Evolutionary conservation across 2,797 vertebrate genomes (phyloP), one percentile per base, ranked within the genome.

Genomic region (Macrochelys suwanniensis): DNA sequence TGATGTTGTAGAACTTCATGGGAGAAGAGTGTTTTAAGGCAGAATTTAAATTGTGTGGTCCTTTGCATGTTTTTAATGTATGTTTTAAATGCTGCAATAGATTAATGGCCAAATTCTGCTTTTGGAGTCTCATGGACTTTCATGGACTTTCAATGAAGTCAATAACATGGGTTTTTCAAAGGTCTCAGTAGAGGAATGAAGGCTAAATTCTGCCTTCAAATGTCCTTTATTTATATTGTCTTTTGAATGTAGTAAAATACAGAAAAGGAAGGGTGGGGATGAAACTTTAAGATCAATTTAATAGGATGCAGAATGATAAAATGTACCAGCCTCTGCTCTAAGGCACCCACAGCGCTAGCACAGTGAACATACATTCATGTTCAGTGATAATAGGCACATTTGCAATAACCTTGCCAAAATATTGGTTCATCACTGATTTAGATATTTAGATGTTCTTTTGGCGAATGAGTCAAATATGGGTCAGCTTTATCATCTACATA

Each of bases 361-460:
- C 45, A 93, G 56, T 37, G 53, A 95, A 81, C 94, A 92, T 93
- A 97, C 94, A 94, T 86, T 97, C 87, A 21, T 89, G 83, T 85
- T 95, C 87, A 90, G 87, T 96, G 88, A 89, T 89, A 95, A 93
- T 87, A 96, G 92, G 89, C 56, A 88, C 91, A 80, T 80, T 96
- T 95, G 57, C 89, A 81, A 96, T 95, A 96, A 96, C 89, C 42
- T 45, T 89, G 19, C 65, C 84, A 91, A 95, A 95, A 95, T 68
- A 12, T 92, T 84, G 95, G 81, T 90, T 88, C 53, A 84, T 82
- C 33, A 89, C 57, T 80, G 42, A 93, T 95, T 96, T 95, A 79
- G 82, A 92, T 93, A 95, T 94, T 94, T 84, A 91, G 92, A 89
- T 86, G 9, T 87, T 93, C 25, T 57, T 17, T 74, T 54, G 84